Evolutionary conservation across 2,113 vertebrate genomes (phyloP), one percentile per base, ranked within the genome.

Genomic region (Corythaeola cristata): DNA sequence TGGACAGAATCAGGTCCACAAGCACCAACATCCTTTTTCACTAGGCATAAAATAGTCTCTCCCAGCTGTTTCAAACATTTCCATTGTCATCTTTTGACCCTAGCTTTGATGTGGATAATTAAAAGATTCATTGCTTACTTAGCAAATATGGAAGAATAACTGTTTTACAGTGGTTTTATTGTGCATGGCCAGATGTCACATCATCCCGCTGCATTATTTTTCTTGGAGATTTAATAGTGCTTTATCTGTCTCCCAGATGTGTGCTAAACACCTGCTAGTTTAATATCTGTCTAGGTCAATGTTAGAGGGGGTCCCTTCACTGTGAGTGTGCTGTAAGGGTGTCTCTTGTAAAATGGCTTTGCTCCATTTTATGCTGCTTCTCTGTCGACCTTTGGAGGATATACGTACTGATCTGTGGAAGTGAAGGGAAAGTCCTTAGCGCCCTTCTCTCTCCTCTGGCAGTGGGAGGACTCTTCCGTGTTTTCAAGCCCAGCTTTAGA

Each of bases 181-280:
- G 92, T 94, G 59, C 21, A 6, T 19, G 63, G 77, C 86, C 95
- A 96, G 95, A 93, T 95, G 94, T 97, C 85, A 81, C 12, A 3
- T 56, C 90, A 93, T 69, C 58, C 71, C 0, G 3, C 71, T 78
- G 82, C 37, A 55, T 94, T 97, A 72, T 96, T 93, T 90, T 95
- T 86, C 83, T 91, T 92, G 44, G 83, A 90, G 94, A 97, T 95
- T 95, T 96, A 93, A 55, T 69, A 59, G 62, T 92, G 66, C 88
- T 96, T 96, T 96, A 74, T 96, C 92, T 92, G 90, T 89, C 80
- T 93, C 89, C 73, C 94, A 96, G 85, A 92, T 96, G 74, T 21
- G 59, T 80, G 62, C 1, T 67, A 37, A 83, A 87, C 92, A 94
- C 93, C 86, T 91, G 94, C 69, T 82, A 79, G 53, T 73, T 85